Percentiles rank a stretch among this genome's conserved stretches.
phyloP scores from a whole-genome alignment of 1,140 invertebrate species.

The Pinna nobilis region DNA sequence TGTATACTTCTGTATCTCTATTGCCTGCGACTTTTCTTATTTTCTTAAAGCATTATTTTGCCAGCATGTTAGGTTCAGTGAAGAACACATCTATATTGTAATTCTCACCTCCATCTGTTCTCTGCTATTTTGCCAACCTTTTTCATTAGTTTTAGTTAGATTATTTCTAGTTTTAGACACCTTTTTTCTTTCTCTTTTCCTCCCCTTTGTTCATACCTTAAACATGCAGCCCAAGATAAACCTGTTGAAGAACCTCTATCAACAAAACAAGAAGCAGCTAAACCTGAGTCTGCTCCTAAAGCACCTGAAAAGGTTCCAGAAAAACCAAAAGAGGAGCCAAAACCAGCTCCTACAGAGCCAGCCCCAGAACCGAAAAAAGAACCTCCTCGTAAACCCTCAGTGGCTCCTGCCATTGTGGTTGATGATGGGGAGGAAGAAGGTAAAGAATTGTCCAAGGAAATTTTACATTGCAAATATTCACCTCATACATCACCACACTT shows the following conservation, averaged over 20 bases:
- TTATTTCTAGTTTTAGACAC: background rate
- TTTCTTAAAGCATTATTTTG: conserved; percentile 9
- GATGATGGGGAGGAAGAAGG: conserved; percentile 39
- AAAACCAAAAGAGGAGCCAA: conserved; percentile 33
- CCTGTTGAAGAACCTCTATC: conserved; percentile 10
- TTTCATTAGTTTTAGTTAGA: conserved; percentile 1
- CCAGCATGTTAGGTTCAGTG: conserved; percentile 23
- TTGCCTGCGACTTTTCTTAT: too few species aligned
- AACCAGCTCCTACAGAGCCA: conserved; percentile 35
- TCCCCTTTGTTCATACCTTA: conserved; percentile 4
- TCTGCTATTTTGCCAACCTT: conserved; percentile 3
- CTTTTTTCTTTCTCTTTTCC: conserved; percentile 7
- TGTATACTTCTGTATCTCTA: too few species aligned
- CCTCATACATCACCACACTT: background rate
- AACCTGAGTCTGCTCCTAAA: conserved; percentile 2
- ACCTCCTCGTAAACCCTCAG: conserved; percentile 22
- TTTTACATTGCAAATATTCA: background rate
- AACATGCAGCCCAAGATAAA: conserved; percentile 10
- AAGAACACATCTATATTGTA: conserved; percentile 2
- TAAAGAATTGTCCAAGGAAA: conserved; percentile 23
- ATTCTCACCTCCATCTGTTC: background rate
- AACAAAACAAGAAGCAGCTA: conserved; percentile 1
- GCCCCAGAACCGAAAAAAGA: too few species aligned
- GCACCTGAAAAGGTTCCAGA: conserved; percentile 19
- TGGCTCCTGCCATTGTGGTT: conserved; percentile 55